phyloP scores from a whole-genome alignment of 2,888 invertebrate genomes.

The Amphimallon solstitiale region DNA sequence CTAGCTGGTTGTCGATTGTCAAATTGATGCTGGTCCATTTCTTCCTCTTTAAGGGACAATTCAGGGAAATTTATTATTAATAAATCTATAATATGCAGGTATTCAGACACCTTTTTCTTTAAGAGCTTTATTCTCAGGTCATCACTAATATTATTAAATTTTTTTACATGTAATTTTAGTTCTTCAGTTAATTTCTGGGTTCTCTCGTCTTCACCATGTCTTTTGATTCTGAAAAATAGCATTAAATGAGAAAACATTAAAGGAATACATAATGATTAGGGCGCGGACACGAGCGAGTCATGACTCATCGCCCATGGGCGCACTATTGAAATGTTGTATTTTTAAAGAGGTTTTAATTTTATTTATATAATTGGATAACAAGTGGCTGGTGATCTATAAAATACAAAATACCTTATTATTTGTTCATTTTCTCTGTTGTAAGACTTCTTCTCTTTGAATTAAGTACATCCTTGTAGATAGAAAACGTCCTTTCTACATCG shows the following conservation, averaged over 20 bases:
- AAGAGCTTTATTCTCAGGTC: constrained; percentile 58
- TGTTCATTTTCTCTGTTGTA: too few species aligned
- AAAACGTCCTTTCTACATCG: too few species aligned
- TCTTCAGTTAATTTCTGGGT: constrained; percentile 58
- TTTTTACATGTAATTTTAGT: constrained; percentile 50
- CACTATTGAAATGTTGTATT: too few species aligned
- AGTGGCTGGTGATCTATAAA: too few species aligned
- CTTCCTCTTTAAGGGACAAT: constrained; percentile 75
- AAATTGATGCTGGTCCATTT: constrained; percentile 68
- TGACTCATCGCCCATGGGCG: too few species aligned
- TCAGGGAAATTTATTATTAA: constrained; percentile 70
- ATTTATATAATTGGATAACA: too few species aligned
- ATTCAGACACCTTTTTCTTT: constrained; percentile 60
- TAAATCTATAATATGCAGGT: constrained; percentile 61
- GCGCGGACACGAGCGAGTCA: too few species aligned
- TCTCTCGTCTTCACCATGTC: constrained; percentile 51
- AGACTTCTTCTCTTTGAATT: too few species aligned
- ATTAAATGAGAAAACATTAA: neutral
- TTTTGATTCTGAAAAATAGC: constrained; percentile 52
- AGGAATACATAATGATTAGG: neutral
- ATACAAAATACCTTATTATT: too few species aligned
- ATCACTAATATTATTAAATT: constrained; percentile 56
- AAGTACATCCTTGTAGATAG: too few species aligned
- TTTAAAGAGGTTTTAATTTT: too few species aligned
- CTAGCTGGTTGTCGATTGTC: constrained; percentile 68